Base-by-base conservation (phyloP, 1,140 invertebrate genomes). In the Achatina immaculata region DNA sequence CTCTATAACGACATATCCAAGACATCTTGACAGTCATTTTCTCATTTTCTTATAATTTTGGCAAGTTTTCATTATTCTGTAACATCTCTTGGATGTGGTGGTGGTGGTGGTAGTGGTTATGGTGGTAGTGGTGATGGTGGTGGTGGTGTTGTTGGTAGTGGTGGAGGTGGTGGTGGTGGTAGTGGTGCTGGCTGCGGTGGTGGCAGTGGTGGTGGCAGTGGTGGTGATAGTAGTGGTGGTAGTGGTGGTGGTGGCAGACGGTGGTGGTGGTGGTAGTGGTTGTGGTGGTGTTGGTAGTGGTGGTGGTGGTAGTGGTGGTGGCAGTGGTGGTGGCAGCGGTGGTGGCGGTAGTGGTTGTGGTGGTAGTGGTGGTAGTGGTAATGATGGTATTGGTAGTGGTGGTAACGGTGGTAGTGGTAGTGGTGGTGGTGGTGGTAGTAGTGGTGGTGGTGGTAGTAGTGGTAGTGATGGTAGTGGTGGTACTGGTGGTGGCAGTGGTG, bases 331-430 rank as follows among this genome's bases (percentile, higher is more conserved):
- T 48, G 45, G 45, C 19, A 19, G 45, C 19, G 45, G 45, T 48
- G 45, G 45, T 66, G n/a, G 11, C n/a, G 62, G 11, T 66, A 11
- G n/a, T 66, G n/a, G 62, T 66, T 9, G n/a, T 66, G 62, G n/a
- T 66, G n/a, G n/a, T 66, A 11, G 34, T 66, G n/a, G n/a, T 66
- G 34, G 62, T 66, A 28, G 62, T 66, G 34, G 62, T 66, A 28
- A 36, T 66, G 34, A 24, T 66, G 34, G 62, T 66, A 66, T 36
- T 36, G 36, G 38, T 45, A 51, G 45, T 24, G 36, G 69, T 42
- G 71, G 77, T 43, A 72, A 69, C 34, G 45, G 51, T 38, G 40
- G 66, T 42, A 34, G 36, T 58, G 66, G 28, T 42, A 19, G 78
- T 0, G 36, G 66, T 66, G 34, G 62, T 66, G 34, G 62, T 66